phyloP scores from a whole-genome alignment of 92 coral and sea anemone genomes.

The Blastomussa wellsi region DNA sequence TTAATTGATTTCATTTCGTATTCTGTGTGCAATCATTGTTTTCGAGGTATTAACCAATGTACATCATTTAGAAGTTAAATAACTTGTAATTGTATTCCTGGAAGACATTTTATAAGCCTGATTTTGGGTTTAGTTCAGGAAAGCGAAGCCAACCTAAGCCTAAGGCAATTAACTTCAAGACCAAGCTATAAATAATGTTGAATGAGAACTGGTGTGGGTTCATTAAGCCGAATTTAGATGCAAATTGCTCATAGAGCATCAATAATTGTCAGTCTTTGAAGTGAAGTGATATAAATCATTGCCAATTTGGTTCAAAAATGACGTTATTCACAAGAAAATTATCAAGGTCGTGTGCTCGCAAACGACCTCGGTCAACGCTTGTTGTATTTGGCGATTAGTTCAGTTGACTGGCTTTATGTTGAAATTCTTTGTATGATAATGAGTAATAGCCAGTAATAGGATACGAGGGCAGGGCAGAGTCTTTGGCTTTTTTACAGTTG shows the following conservation, averaged over 20 bases:
- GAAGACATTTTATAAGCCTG: constrained; percentile 6
- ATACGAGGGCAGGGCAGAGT: constrained; percentile 45
- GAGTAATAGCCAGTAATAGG: constrained; percentile 23
- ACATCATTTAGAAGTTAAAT: constrained; percentile 16
- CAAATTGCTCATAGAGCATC: constrained; percentile 35
- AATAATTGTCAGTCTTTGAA: constrained; percentile 15
- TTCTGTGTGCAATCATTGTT: constrained; percentile 25
- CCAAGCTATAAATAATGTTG: constrained; percentile 23
- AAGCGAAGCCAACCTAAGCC: not conserved
- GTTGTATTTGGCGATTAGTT: too few relatives aligned
- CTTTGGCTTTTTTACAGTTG: constrained; percentile 34
- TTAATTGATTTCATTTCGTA: constrained; percentile 30
- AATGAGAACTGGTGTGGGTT: constrained; percentile 1
- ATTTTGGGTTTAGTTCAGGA: not conserved
- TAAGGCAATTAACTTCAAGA: constrained; percentile 8
- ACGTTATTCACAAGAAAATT: not conserved
- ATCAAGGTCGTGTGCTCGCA: not conserved
- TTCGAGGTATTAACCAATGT: constrained; percentile 22
- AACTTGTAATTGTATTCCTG: not conserved
- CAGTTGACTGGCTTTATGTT: constrained; percentile 22
- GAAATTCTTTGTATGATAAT: constrained; percentile 31
- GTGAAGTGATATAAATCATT: not conserved
- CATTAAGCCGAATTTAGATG: constrained; percentile 39
- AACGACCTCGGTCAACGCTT: constrained; percentile 4
- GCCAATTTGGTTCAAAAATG: constrained; percentile 2